Base-by-base conservation (phyloP, 2,888 invertebrate species). In the Drosophila nr. perissopoda region DNA sequence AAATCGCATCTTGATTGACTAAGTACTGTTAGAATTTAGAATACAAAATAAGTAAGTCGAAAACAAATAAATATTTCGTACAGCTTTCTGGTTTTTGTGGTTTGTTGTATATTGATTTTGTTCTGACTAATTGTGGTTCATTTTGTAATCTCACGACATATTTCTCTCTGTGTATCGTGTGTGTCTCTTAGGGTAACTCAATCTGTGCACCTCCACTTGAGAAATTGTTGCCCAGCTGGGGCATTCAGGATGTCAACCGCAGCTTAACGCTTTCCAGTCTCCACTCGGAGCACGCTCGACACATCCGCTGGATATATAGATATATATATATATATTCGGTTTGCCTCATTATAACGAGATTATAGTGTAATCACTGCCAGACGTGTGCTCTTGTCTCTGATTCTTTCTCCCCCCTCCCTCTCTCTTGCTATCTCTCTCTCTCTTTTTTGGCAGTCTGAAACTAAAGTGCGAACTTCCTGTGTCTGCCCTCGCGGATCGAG, bases 191-290 rank as follows among this genome's bases (percentile, higher is more conserved):
- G 70, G 86, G 89, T 87, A 90, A 88, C 74, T 74, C 83, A 83
- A 87, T 87, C 79, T 60, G 58, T 36, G 36, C 63, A 46, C 46
- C 70, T 74, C 63, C 88, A 74, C 88, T 88, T 75, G 58, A 76
- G 61, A 52, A 40, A 66, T 68, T 74, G 82, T 54, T 73, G 75
- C 64, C 74, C 83, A 88, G 86, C 83, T 85, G 88, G 83, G 86
- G 83, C 70, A 79, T 73, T 81, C 86, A 89, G 90, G 85, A 86
- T 89, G 88, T 89, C 88, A 88, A 85, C 85, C 89, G 52, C 84
- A 79, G 88, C 74, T 79, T 73, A 69, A 68, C 69, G 79, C 66
- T 69, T 64, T 72, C 68, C 62, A 68, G 61, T 70, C 58, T 73
- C 29, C 38, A 29, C 40, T 56, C n/a, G 70, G 62, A 72, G 80